Base-by-base conservation (phyloP, 1,140 invertebrate species). In the Trissolcus basalis region DNA sequence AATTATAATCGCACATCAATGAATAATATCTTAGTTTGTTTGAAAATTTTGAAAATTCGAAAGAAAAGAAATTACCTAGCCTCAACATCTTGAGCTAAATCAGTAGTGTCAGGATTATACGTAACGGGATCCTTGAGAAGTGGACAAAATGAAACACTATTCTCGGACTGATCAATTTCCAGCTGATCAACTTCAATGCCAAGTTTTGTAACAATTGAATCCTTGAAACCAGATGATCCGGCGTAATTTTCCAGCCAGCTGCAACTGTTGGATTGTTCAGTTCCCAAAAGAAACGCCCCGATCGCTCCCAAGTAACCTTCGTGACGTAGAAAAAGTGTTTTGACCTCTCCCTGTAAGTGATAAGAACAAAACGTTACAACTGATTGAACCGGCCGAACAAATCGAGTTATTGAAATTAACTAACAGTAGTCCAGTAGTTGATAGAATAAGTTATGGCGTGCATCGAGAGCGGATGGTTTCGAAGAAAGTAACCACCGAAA, bases 241-340 rank as follows among this genome's bases (percentile, higher is more conserved):
- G 92, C 92, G 84, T 92, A 94, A 87, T 94, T 94, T 85, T 95
- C 94, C 16, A 90, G 88, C 94, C 94, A 95, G 6, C 91, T 93
- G 75, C 91, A 92, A 39, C 91, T 89, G 7, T 92, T 89, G 41
- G 89, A 89, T 77, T 93, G 92, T 81, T 93, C 91, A 39, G 91
- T 90, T 11, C 93, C 93, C 79, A 92, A 92, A 0, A 95, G 83
- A 87, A 94, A 95, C 12, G 94, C 94, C 14, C 94, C 94, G 73
- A 95, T 94, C 0, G 93, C 93, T 49, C 93, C 92, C 13, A 94
- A 86, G 81, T 95, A 95, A 3, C 93, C 94, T 87, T 95, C 94
- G 83, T 95, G 94, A 9, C 94, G 86, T 7, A 95, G 86, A 85
- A 94, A 95, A 50, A 93, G 83, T 6, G 93, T 91, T 75, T 93